Evolutionary conservation across 2,888 invertebrate genomes (phyloP).

Genomic region (Chalcis sispes): DNA sequence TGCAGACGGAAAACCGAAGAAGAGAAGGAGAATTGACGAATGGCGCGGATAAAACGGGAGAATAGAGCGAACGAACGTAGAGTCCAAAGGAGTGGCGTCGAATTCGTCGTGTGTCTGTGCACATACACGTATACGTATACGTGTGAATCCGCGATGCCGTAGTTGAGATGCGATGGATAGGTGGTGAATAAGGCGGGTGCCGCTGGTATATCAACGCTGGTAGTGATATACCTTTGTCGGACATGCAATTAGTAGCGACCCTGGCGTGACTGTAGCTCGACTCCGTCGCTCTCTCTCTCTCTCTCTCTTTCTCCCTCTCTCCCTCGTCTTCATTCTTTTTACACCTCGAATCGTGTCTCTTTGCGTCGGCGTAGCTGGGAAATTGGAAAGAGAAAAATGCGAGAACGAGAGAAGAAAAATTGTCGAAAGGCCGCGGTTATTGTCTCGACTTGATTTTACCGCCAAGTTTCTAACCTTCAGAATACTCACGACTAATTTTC

Average conservation of each 20-base stretch:
- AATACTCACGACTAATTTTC: constrained; percentile 32
- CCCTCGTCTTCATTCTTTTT: neutral
- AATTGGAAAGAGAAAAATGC: neutral
- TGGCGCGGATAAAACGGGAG: constrained; percentile 46
- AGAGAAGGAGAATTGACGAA: constrained; percentile 20
- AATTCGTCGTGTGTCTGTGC: neutral
- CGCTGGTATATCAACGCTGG: too few relatives aligned
- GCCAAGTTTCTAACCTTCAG: constrained; percentile 5
- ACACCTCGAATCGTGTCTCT: neutral
- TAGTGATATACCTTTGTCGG: constrained; percentile 71
- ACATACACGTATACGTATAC: too few relatives aligned
- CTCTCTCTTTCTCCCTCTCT: neutral
- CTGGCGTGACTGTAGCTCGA: constrained; percentile 58
- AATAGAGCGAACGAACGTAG: neutral
- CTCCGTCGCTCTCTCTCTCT: neutral
- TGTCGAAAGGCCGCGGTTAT: constrained; percentile 7
- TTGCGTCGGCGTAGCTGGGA: neutral
- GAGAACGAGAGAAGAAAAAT: constrained; percentile 1
- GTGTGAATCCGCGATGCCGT: too few relatives aligned
- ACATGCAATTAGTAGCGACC: constrained; percentile 72
- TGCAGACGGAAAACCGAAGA: neutral
- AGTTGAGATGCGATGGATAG: constrained; percentile 36
- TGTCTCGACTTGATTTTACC: constrained; percentile 27
- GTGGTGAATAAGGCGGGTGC: constrained; percentile 54
- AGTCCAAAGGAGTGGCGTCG: neutral